A percentile compares a stretch with the other conserved stretches of the same genome.
phyloP scores from a whole-genome alignment of 2,888 invertebrate genomes.

The Carterocephalus palaemon region DNA sequence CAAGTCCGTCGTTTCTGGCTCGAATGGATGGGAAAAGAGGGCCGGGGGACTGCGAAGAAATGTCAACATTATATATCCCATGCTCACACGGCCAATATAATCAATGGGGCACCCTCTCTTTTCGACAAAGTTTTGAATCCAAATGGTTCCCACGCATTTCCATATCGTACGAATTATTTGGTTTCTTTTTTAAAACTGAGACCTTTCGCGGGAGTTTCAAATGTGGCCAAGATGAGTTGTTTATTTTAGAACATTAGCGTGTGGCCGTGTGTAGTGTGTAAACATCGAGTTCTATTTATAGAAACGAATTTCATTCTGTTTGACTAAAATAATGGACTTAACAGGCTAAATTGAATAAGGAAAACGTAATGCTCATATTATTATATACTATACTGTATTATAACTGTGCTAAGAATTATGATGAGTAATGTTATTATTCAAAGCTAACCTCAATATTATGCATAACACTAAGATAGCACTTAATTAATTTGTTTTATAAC shows the following conservation, averaged over 20 bases:
- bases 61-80: slow-evolving; percentile 61
- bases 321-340: slow-evolving; percentile 10
- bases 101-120: not conserved
- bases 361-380: too few species aligned
- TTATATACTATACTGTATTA: too few species aligned
- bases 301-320: slow-evolving; percentile 10
- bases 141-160: slow-evolving; percentile 2
- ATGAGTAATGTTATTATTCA: slow-evolving; percentile 3
- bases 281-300: slow-evolving; percentile 7
- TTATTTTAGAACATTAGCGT: slow-evolving; percentile 8
- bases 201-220: slow-evolving; percentile 8
- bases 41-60: slow-evolving; percentile 46
- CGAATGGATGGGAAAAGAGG: slow-evolving; percentile 38
- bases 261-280: slow-evolving; percentile 8
- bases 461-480: not conserved
- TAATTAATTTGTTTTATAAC: not conserved
- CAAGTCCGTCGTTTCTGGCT: slow-evolving; percentile 34
- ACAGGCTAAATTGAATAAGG: slow-evolving; percentile 8
- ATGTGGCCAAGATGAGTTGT: slow-evolving; percentile 4
- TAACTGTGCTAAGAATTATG: slow-evolving; percentile 9
- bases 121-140: not conserved
- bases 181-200: not conserved
- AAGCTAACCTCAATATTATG: slow-evolving; percentile 6
- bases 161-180: not conserved
- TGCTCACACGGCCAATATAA: slow-evolving; percentile 43